phyloP scores from a whole-genome alignment of 1,140 invertebrate genomes.

The Oryzaephilus surinamensis region DNA sequence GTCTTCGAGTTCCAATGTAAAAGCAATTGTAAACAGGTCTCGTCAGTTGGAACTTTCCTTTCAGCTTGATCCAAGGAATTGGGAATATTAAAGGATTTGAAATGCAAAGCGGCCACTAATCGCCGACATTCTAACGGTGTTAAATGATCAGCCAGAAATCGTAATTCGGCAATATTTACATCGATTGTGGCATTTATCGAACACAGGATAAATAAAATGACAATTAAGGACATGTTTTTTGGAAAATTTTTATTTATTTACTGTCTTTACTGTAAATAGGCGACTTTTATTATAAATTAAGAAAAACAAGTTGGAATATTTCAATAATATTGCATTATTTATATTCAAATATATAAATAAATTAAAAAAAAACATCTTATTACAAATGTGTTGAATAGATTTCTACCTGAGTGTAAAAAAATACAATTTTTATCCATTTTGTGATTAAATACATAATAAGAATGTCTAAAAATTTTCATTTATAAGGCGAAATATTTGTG shows the following conservation, averaged over 20 bases:
- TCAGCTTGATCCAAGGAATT: constrained; percentile 37
- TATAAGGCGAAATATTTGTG: constrained; percentile 18
- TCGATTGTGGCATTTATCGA: too few species aligned
- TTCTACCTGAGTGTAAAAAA: constrained; percentile 35
- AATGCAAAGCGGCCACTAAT: constrained; percentile 46
- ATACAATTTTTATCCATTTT: constrained; percentile 29
- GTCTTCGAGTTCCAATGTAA: constrained; percentile 44
- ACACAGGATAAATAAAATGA: too few species aligned
- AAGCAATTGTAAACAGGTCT: constrained; percentile 43
- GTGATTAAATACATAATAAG: constrained; percentile 21
- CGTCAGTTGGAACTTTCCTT: constrained; percentile 39
- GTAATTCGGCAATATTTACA: constrained; percentile 42
- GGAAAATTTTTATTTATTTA: too few species aligned
- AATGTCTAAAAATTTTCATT: constrained; percentile 19
- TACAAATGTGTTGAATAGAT: constrained; percentile 17
- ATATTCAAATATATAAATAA: too few species aligned
- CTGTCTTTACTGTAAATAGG: too few species aligned
- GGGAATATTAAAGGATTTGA: constrained; percentile 40
- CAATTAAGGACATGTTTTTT: too few species aligned
- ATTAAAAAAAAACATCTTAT: too few species aligned
- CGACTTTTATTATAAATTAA: too few species aligned
- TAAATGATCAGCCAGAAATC: constrained; percentile 45
- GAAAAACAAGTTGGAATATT: too few species aligned
- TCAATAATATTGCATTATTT: too few species aligned
- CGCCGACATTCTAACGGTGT: constrained; percentile 42